phyloP scores from a whole-genome alignment of 1,140 invertebrate genomes.

The Danaus melanippus region DNA sequence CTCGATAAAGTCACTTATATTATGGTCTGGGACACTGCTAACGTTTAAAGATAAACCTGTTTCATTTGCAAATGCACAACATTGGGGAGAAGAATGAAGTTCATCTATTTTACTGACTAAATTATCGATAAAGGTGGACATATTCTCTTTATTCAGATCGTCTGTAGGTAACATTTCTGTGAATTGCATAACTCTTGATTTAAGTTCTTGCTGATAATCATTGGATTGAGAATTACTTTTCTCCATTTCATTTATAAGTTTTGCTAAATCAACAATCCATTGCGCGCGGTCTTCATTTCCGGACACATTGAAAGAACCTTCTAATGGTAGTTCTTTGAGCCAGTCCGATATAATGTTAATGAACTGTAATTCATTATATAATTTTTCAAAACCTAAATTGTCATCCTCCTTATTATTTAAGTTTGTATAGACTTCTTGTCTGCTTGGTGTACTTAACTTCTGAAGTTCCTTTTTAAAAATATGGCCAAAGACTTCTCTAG shows the following conservation, averaged over 20 bases:
- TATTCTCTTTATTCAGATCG: slow-evolving; percentile 16
- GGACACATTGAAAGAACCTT: slow-evolving; percentile 21
- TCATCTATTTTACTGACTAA: slow-evolving; percentile 22
- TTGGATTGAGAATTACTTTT: slow-evolving; percentile 12
- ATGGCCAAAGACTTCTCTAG: slow-evolving; percentile 24
- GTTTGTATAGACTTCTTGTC: slow-evolving; percentile 22
- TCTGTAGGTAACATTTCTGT: slow-evolving; percentile 19
- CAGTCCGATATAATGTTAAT: slow-evolving; percentile 36
- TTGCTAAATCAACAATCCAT: slow-evolving; percentile 31
- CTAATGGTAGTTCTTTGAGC: slow-evolving; percentile 32
- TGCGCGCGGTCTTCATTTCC: slow-evolving; percentile 22
- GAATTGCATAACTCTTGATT: slow-evolving; percentile 17
- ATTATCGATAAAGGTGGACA: slow-evolving; percentile 17
- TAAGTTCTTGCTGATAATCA: slow-evolving; percentile 15
- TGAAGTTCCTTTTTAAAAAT: slow-evolving; percentile 30
- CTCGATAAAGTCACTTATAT: slow-evolving; percentile 28
- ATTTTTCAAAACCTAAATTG: slow-evolving; percentile 15
- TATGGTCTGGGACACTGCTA: no score
- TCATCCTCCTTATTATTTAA: slow-evolving; percentile 14
- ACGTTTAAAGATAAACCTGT: not conserved
- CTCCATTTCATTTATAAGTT: slow-evolving; percentile 30
- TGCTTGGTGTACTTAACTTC: slow-evolving; percentile 23
- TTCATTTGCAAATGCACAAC: not conserved
- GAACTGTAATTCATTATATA: slow-evolving; percentile 31
- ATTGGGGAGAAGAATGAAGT: not conserved